Base-by-base conservation (phyloP, 1,140 invertebrate species). In the Parapsyche elsis region DNA sequence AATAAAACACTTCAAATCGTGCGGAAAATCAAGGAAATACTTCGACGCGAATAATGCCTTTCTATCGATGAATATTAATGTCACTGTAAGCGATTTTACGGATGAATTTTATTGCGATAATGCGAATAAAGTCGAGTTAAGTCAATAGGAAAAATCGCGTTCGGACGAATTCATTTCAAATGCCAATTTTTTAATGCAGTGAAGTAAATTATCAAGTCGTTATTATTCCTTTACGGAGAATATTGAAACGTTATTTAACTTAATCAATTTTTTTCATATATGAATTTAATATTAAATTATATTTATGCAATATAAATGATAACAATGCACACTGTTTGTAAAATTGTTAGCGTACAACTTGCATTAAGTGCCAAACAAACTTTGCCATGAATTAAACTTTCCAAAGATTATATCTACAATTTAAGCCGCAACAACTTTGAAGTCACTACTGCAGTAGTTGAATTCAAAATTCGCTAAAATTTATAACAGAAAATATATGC, bases 321-420 rank as follows among this genome's bases (percentile, higher is more conserved):
- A 12, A 53, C 49, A 53, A n/a, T 75, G 49, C 49, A 75, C n/a
- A 21, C 21, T 24, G 16, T 53, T 57, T 30, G 46, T 75, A n/a
- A n/a, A 46, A 75, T 57, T 75, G 73, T 75, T 46, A 75, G 57
- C 73, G 53, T 24, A 46, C 73, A 57, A 75, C 46, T 57, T 75
- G 73, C 73, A 75, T 75, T 75, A 75, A 75, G 49, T 46, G 0
- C 73, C 19, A 16, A 24, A n/a, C 49, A 75, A 75, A 75, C 73
- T 57, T 75, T 49, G 49, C 73, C 21, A 53, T 23, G 71, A 49
- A 71, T 74, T 53, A 45, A 74, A 74, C 5, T 74, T 74, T 53
- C 4, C 9, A 19, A 75, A 75, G 73, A 75, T 75, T 26, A 75
- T 49, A 49, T 75, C 73, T 75, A 30, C 21, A 67, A 30, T 23